Percentiles rank a stretch among this genome's conserved stretches.
phyloP scores from a whole-genome alignment of 2,797 vertebrate genomes.

The Pangasius djambal region DNA sequence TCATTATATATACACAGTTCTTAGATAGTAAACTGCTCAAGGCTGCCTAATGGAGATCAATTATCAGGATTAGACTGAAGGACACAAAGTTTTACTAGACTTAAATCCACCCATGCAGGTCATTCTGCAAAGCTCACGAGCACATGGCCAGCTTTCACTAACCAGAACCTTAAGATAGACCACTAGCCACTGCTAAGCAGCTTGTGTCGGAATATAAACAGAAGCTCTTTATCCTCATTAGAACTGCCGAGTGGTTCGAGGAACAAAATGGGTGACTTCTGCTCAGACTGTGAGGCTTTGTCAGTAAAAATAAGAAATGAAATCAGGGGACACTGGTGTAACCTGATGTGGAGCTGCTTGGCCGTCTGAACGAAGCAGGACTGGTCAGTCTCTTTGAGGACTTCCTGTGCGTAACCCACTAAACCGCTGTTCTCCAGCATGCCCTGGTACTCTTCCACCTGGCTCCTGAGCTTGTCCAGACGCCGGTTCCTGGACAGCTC shows the following conservation, averaged over 20 bases:
- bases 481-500: slow-evolving; percentile 83
- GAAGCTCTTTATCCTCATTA: slow-evolving; percentile 24
- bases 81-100: slow-evolving; percentile 25
- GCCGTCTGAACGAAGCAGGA: slow-evolving; percentile 98
- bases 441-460: slow-evolving; percentile 95
- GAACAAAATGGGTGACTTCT: not conserved
- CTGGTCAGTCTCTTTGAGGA: slow-evolving; percentile 95
- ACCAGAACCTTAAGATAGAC: not conserved
- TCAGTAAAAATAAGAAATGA: slow-evolving; percentile 6
- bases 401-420: slow-evolving; percentile 97
- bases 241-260: not conserved
- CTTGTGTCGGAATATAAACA: slow-evolving; percentile 22
- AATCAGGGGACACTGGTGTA: slow-evolving; percentile 26
- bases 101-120: slow-evolving; percentile 53
- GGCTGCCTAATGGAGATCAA: slow-evolving; percentile 71
- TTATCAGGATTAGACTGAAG: slow-evolving; percentile 65
- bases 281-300: not conserved
- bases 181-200: slow-evolving; percentile 1
- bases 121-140: slow-evolving; percentile 43
- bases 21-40: slow-evolving; percentile 42
- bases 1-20: not conserved
- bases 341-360: slow-evolving; percentile 94
- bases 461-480: slow-evolving; percentile 81
- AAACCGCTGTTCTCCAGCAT: slow-evolving; percentile 96
- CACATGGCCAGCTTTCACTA: slow-evolving; percentile 38